These are phyloP conservation scores for Blastomussa wellsi DNA, from an alignment of 92 coral and sea anemone species.

Conservation along the genomic window DNA sequence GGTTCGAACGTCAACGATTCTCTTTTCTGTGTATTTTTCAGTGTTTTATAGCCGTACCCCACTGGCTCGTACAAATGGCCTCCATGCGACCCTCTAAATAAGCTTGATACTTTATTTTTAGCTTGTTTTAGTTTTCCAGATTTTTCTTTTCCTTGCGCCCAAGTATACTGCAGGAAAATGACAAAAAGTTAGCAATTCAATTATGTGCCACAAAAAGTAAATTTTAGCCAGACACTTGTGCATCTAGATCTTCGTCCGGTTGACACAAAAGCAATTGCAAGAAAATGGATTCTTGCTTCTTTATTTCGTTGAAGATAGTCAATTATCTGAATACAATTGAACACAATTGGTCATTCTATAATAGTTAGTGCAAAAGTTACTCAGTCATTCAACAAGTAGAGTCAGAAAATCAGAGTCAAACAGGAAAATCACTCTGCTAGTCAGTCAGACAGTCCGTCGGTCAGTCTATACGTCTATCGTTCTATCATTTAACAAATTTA, in stretches of 20 bases:
- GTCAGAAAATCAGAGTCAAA: neutral
- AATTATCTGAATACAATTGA: neutral
- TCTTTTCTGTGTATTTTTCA: constrained; percentile 18
- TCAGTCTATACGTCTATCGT: neutral
- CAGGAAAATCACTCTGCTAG: neutral
- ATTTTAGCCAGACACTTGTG: neutral
- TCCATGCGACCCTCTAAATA: constrained; percentile 11
- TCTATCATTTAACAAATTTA: neutral
- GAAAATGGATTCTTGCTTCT: no score
- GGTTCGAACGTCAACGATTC: constrained; percentile 34
- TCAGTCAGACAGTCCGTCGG: neutral
- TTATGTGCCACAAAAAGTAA: neutral
- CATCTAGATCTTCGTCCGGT: no score
- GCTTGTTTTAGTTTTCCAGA: constrained; percentile 20
- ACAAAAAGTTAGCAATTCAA: neutral
- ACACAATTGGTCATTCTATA: neutral
- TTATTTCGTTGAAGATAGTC: neutral
- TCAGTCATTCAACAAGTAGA: neutral
- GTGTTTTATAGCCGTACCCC: constrained; percentile 27
- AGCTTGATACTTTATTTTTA: constrained; percentile 23
- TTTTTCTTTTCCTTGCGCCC: neutral
- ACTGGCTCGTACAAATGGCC: neutral
- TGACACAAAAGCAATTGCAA: no score
- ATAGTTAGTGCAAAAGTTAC: neutral
- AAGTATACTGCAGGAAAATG: neutral